Evolutionary conservation across 2,113 vertebrate species (phyloP).

Genomic region (Reinhardtius hippoglossoides): DNA sequence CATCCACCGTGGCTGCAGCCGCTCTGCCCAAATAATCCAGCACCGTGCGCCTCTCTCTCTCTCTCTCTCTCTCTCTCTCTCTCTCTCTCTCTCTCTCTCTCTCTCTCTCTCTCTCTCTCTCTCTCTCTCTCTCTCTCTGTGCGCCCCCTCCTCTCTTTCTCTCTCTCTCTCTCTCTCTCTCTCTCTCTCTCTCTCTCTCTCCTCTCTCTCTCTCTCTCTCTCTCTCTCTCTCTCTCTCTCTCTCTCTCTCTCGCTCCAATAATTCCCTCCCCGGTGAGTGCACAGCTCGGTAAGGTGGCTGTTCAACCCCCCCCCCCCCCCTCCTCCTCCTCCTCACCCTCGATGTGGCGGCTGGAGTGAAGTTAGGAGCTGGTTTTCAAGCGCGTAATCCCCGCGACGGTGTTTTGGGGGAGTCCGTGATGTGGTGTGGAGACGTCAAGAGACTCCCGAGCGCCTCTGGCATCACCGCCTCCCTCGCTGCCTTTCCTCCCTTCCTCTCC

Average conservation of each 20-base stretch:
- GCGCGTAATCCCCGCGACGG: conserved; percentile 34
- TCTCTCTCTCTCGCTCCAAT: conserved; percentile 72
- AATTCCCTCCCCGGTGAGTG: conserved; percentile 61
- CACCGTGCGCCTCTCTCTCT: conserved; percentile 51
- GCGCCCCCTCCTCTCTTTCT: not conserved
- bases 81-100: conserved; percentile 21
- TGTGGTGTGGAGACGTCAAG: not conserved
- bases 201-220: conserved; percentile 49
- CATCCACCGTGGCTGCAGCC: conserved; percentile 78
- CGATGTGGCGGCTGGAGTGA: conserved; percentile 49
- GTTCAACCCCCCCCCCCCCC: not conserved
- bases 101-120: conserved; percentile 34
- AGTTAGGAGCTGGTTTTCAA: conserved; percentile 61
- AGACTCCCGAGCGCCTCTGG: not conserved
- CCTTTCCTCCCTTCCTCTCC: not conserved
- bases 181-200: conserved; percentile 32
- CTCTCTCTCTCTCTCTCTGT: conserved; percentile 45
- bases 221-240: conserved; percentile 20
- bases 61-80: conserved; percentile 17
- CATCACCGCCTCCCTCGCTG: conserved; percentile 26
- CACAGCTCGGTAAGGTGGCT: conserved; percentile 36
- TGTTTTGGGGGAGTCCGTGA: not conserved
- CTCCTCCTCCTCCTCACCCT: not conserved
- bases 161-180: conserved; percentile 54
- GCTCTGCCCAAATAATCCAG: conserved; percentile 75